phyloP scores from a whole-genome alignment of 2,113 vertebrate species.

The Leucopsar rothschildi region DNA sequence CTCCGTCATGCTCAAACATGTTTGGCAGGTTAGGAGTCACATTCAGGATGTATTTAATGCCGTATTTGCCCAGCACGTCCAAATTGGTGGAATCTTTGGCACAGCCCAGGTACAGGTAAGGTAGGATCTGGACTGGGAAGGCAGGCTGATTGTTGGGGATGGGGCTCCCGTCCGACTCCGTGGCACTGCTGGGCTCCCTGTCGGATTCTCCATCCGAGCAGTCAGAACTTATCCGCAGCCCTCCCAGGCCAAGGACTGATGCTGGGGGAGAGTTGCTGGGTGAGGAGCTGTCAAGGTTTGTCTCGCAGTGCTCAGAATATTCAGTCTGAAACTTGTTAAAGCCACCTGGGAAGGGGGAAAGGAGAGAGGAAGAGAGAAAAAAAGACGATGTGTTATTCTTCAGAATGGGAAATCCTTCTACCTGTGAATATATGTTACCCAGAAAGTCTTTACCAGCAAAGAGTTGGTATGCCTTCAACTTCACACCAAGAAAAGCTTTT shows the following conservation, averaged over 20 bases:
- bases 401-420: not conserved
- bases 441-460: not conserved
- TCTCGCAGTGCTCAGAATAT: conserved; percentile 95
- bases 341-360: conserved; percentile 78
- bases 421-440: not conserved
- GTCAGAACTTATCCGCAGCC: conserved; percentile 93
- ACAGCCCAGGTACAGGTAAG: conserved; percentile 97
- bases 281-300: conserved; percentile 89
- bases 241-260: conserved; percentile 90
- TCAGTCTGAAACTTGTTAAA: conserved; percentile 98
- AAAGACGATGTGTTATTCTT: not conserved
- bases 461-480: not conserved
- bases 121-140: conserved; percentile 97
- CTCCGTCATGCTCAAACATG: conserved; percentile 94
- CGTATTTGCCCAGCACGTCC: conserved; percentile 94
- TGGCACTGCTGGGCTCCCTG: conserved; percentile 94
- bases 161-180: conserved; percentile 93
- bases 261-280: conserved; percentile 90
- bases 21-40: conserved; percentile 99
- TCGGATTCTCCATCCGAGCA: conserved; percentile 95
- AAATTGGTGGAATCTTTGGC: conserved; percentile 98
- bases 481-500: not conserved
- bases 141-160: conserved; percentile 91
- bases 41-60: conserved; percentile 99
- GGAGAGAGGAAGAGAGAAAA: not conserved